Evolutionary conservation across 2,888 invertebrate genomes (phyloP), one percentile per base, ranked within the genome.

Genomic region (Spilarctia lutea): DNA sequence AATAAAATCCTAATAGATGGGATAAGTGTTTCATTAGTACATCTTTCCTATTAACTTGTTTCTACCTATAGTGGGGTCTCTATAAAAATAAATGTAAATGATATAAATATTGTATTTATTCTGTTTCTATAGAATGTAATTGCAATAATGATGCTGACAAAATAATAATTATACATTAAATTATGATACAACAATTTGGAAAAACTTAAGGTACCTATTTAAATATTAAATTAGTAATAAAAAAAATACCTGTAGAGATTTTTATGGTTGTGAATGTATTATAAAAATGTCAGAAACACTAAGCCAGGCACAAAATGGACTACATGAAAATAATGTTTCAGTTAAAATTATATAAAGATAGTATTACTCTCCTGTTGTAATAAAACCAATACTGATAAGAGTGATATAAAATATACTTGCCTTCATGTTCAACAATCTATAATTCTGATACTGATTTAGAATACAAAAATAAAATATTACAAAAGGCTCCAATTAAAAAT

Each of bases 81-180:
- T 68, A n/a, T 73, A 42, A 85, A 84, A 83, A 88, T 84, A 86
- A 84, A 86, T 83, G 69, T 75, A 76, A 84, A 81, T 91, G 90
- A 90, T 93, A 92, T 91, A 93, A 92, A 93, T 93, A 92, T 91
- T 89, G 86, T 91, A 92, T 91, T 93, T 92, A 93, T 92, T 93
- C 91, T 84, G 90, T 92, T 92, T 91, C 88, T 89, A 92, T 91
- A 92, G 90, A 88, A 92, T 92, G 90, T 91, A 91, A 89, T 91
- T 90, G 92, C 90, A 92, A 78, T 90, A 90, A 92, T 92, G 89
- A 92, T 87, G 88, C 89, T 90, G 90, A 91, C 85, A 90, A 91
- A 91, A 91, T 89, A 90, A 91, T 73, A 35, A 72, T 85, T 83
- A 84, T 86, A 89, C 86, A 87, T 85, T 86, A 85, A 86, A 87